A percentile compares a stretch with the other conserved stretches of the same genome.
Evolutionary conservation across 2,888 invertebrate species (phyloP).

Genomic region (Andrena minutula): DNA sequence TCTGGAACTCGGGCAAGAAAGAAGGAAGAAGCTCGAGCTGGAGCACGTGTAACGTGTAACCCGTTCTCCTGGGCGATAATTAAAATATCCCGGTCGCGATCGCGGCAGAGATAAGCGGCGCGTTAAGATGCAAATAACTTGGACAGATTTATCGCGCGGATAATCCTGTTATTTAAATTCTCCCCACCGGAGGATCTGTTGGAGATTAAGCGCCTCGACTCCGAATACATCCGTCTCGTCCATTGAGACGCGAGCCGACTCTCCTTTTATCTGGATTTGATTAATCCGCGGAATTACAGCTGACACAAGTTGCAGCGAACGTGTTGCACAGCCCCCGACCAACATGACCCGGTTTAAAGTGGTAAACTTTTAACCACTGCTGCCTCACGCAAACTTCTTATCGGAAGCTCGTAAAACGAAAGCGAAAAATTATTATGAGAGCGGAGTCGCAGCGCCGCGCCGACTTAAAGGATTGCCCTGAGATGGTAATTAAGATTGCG

Average conservation of each 20-base stretch:
- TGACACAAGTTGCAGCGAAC: neutral
- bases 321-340: neutral
- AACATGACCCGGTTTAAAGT: conserved; percentile 13
- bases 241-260: neutral
- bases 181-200: neutral
- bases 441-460: neutral
- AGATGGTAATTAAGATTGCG: conserved; percentile 46
- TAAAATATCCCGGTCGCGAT: conserved; percentile 32
- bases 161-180: conserved; percentile 33
- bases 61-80: conserved; percentile 16
- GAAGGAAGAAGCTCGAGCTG: neutral
- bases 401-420: conserved; percentile 2
- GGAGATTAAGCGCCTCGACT: conserved; percentile 9
- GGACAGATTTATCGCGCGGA: conserved; percentile 35
- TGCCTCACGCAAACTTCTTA: conserved; percentile 13
- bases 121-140: conserved; percentile 35
- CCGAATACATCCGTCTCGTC: neutral
- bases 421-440: conserved; percentile 24
- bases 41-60: neutral
- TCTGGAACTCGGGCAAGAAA: conserved; percentile 31
- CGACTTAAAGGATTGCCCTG: neutral
- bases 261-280: neutral
- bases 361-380: neutral
- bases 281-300: neutral
- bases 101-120: conserved; percentile 16